Base-by-base conservation (phyloP, 1,140 invertebrate species). In the Drosophila sp. region DNA sequence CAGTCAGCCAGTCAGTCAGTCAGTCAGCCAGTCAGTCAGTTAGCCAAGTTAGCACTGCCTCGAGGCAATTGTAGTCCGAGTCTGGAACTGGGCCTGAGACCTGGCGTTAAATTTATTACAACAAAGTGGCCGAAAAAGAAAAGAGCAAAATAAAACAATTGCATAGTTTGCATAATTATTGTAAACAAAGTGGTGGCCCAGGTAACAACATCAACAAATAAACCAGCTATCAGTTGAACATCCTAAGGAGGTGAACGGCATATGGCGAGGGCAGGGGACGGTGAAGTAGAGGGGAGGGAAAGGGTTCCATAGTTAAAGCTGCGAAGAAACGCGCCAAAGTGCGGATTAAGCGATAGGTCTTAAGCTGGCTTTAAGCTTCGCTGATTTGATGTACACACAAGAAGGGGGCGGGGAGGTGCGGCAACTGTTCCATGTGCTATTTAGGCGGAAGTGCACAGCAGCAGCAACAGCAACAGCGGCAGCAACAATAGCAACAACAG, bases 101-200 rank as follows among this genome's bases (percentile, higher is more conserved):
- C 63, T 77, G 69, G 80, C 80, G 81, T 84, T 83, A 80, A 83
- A 83, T 83, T 83, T 83, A 84, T 83, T 83, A 41, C 80, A 78
- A 81, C 51, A 80, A 63, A 69, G 50, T 72, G 72, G 48, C 67
- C 74, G 40, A 71, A 78, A 82, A 71, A 29, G 25, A 32, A 14
- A 66, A 29, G 13, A 7, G 59, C 25, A 72, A 83, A 84, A 80
- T 80, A 84, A 84, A 84, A 80, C 80, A 84, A 84, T 84, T 84
- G 80, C 80, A 80, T 80, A 67, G 72, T 84, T 84, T 84, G 80
- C 76, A 84, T 84, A 84, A 84, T 84, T 84, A 80, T 57, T 84
- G 80, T 84, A 84, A 84, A 84, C 81, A 84, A 84, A 84, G 73
- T 76, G 76, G 67, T 48, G 45, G 54, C 48, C 9, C 9, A 34